Evolutionary conservation across 2,888 invertebrate species (phyloP).

Genomic region (Oithona nana): DNA sequence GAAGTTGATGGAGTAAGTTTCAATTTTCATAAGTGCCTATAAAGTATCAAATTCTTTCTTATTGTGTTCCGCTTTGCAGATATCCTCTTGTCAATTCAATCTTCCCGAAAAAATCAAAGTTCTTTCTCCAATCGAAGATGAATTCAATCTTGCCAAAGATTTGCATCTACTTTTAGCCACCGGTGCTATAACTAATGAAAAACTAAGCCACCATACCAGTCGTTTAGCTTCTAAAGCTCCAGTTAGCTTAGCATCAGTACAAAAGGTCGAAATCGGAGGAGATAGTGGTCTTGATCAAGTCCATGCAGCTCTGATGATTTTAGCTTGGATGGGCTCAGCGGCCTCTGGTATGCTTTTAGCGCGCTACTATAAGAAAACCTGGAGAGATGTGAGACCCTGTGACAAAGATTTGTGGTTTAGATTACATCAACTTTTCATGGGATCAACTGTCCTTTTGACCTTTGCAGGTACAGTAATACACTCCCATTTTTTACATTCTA

Average conservation of each 20-base stretch:
- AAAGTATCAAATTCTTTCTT: background rate
- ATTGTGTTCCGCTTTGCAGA: too few species aligned
- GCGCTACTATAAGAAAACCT: conserved; percentile 69
- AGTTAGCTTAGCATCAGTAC: background rate
- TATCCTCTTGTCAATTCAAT: background rate
- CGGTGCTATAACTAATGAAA: background rate
- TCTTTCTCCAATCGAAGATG: too few species aligned
- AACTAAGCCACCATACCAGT: background rate
- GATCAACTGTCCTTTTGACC: background rate
- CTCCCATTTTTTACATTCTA: too few species aligned
- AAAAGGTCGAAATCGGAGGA: background rate
- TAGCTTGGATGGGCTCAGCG: conserved; percentile 71
- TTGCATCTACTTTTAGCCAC: background rate
- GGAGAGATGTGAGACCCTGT: conserved; percentile 57
- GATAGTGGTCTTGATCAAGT: conserved; percentile 26
- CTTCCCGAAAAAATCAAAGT: conserved; percentile 6
- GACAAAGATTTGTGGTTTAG: conserved; percentile 83
- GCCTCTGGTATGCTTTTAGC: conserved; percentile 68
- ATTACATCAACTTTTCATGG: conserved; percentile 9
- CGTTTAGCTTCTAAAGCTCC: background rate
- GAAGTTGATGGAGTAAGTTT: background rate
- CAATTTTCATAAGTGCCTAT: background rate
- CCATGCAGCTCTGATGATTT: conserved; percentile 69
- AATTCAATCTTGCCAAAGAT: too few species aligned
- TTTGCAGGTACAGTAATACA: too few species aligned